A percentile compares a stretch with the other conserved stretches of the same genome.
These are phyloP conservation scores for Nowickia ferox DNA, from an alignment of 2,888 invertebrate species.

Conservation along the genomic window DNA sequence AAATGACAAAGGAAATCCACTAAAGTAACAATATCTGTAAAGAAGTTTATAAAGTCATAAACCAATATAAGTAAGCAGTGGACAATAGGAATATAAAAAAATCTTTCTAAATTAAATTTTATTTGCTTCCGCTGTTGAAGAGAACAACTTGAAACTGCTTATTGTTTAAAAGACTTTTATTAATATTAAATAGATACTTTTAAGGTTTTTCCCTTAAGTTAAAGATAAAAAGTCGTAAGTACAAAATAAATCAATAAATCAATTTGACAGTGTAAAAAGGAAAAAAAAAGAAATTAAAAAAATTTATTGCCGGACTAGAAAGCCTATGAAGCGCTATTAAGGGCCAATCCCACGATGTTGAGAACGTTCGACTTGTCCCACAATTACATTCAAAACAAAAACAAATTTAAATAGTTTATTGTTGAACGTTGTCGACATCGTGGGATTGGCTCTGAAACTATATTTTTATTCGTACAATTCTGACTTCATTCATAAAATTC, in stretches of 20 bases:
- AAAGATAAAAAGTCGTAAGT: not conserved
- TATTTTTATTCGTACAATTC: too few species aligned
- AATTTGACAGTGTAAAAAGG: too few species aligned
- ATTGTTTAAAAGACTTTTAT: conserved; percentile 17
- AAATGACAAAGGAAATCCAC: not conserved
- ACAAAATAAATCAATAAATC: not conserved
- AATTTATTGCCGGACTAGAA: too few species aligned
- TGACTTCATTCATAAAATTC: too few species aligned
- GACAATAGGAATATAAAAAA: not conserved
- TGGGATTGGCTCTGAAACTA: too few species aligned
- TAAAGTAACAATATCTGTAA: not conserved
- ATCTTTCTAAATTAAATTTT: conserved; percentile 7
- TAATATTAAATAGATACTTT: conserved; percentile 21
- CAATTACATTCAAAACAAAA: too few species aligned
- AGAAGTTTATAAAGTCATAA: conserved; percentile 1
- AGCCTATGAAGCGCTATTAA: too few species aligned
- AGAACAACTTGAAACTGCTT: conserved; percentile 8
- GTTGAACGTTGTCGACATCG: too few species aligned
- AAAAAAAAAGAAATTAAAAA: too few species aligned
- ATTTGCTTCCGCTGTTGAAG: conserved; percentile 1
- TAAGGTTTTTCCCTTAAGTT: not conserved
- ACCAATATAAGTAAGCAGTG: not conserved
- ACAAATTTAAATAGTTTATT: too few species aligned
- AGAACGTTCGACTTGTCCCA: too few species aligned
- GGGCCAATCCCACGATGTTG: too few species aligned